These are phyloP conservation scores for Borostomias antarcticus DNA, from an alignment of 2,797 vertebrate species.

Conservation along the genomic window DNA sequence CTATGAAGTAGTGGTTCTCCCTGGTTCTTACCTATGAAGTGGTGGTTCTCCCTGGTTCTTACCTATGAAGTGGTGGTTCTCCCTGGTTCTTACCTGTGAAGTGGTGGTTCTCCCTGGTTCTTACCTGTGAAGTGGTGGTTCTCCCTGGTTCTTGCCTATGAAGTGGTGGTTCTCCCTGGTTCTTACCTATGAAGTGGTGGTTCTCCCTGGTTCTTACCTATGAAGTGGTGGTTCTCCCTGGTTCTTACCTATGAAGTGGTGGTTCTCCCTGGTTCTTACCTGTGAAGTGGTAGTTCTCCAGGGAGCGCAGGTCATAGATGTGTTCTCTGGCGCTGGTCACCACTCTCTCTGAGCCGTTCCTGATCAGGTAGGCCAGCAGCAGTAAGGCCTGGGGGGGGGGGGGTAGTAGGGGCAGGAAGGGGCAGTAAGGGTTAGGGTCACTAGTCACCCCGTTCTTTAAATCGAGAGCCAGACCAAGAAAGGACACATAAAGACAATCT, in stretches of 20 bases:
- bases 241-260: conserved; percentile 93
- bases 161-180: not conserved
- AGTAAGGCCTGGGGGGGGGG: conserved; percentile 85
- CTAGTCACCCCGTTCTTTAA: no score
- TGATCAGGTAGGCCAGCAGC: conserved; percentile 97
- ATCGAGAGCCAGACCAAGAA: no score
- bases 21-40: no score
- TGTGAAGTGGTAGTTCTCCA: conserved; percentile 99
- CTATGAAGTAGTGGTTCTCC: no score
- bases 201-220: not conserved
- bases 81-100: no score
- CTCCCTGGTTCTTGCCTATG: not conserved
- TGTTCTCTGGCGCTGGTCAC: conserved; percentile 99
- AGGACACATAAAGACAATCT: no score
- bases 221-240: not conserved
- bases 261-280: conserved; percentile 85
- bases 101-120: no score
- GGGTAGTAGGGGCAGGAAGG: not conserved
- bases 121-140: no score
- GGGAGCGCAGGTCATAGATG: conserved; percentile 98
- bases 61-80: no score
- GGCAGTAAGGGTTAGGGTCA: not conserved
- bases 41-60: no score
- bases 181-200: not conserved
- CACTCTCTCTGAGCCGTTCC: conserved; percentile 98